Base-by-base conservation (phyloP, 2,888 invertebrate species). In the Nomada ruficornis region DNA sequence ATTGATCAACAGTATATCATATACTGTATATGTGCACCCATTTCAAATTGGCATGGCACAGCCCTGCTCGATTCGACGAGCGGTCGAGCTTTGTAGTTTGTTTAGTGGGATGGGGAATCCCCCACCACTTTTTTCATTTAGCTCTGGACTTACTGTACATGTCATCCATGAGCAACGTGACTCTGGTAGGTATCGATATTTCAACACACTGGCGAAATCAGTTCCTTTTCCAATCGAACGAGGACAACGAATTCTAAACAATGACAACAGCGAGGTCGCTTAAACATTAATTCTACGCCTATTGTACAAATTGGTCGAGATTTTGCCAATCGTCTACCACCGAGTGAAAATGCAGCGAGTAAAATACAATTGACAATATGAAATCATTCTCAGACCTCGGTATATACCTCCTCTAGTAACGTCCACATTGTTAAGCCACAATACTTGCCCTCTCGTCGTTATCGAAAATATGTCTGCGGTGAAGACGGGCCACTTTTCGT, bases 301-400 rank as follows among this genome's bases (percentile, higher is more conserved):
- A 29, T 62, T 72, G 54, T 72, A 62, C 44, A 80, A 79, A 69
- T 79, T 64, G 80, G 69, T 79, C 75, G 69, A 64, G 44, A 64
- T 26, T 76, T n/a, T 60, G 59, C 75, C 70, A 79, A 70, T 59
- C 59, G 29, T 52, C 29, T 47, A 54, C 50, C 63, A 55, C 47
- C 26, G 26, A 44, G 52, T 57, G 29, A 69, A 70, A 70, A 57
- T 72, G 50, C 42, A 72, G 59, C 76, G 59, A 54, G 15, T 60
- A 23, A 44, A 76, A 44, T 55, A 70, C 57, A 36, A 42, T 54
- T 67, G 63, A 55, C 54, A 44, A 64, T 5, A 26, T 47, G 52
- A 63, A 54, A 63, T 26, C 23, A 13, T 42, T n/a, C 42, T 23
- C 13, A 7, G 13, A 36, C 20, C 5, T 52, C 36, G 44, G 15